Evolutionary conservation across 1,140 invertebrate species (phyloP), one percentile per base, ranked within the genome.

Genomic region (Calliphora vicina): DNA sequence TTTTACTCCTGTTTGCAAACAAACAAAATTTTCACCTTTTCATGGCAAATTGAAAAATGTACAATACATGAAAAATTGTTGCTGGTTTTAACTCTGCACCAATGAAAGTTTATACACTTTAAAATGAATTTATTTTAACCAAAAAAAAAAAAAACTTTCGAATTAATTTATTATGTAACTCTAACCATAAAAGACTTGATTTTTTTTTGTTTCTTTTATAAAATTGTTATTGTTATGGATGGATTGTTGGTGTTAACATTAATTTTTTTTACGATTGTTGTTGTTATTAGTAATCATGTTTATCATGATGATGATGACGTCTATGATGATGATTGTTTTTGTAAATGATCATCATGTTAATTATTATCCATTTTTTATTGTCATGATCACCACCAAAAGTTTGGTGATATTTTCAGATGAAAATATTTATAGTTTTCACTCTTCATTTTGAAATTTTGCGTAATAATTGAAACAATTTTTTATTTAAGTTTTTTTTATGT

Each of bases 121-220:
- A 29, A 78, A 35, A 78, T 25, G 20, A 43, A 45, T 45, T 26
- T 43, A 23, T 45, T 78, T 43, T 20, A 67, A 67, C 8, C 17
- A 67, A 67, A 20, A 20, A 67, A 67, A 67, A 23, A 67, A 6
- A 67, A 76, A 25, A 43, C 74, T 78, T 78, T 78, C 74, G 74
- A 78, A 78, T 78, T 78, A 78, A 78, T 78, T 78, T 78, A 78
- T 78, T 78, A 78, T 78, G 74, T 78, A 78, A 78, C 74, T 25
- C 35, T 42, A 45, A 78, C 29, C 74, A 78, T 23, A 76, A 57
- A 67, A 78, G 35, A 78, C 74, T 78, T 42, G 74, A 78, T 78
- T 45, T 78, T 23, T 2, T 42, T 23, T 76, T 76, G 27, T 74
- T 76, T 17, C 42, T 15, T 29, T 17, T 35, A 20, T 26, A 20